Evolutionary conservation across 2,888 invertebrate species (phyloP), one percentile per base, ranked within the genome.

Genomic region (Palloptera scutellata): DNA sequence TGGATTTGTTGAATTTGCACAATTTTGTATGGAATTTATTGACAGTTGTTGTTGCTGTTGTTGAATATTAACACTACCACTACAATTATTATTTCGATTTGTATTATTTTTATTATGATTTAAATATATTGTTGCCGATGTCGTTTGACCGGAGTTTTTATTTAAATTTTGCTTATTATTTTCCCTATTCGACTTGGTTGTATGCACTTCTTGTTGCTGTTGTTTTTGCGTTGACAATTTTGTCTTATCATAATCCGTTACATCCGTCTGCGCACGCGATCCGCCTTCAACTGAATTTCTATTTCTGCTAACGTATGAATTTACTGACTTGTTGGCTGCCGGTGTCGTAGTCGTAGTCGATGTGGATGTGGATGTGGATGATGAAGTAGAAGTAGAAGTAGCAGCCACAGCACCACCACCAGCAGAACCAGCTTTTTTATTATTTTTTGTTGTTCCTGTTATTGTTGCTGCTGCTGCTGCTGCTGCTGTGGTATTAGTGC

Each of bases 271-370:
- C 78, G 79, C 77, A 80, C 84, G 81, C 83, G 85, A 80, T 80
- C 81, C 81, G 79, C 82, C 82, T 81, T 84, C 83, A 80, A 84
- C 82, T 84, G 81, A 76, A 74, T 78, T 75, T 71, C 76, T 75
- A 72, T 72, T 74, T 77, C 77, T 73, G 73, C 73, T 72, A 73
- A 72, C 72, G 70, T 60, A 58, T 71, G 71, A 73, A 77, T 77
- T 76, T 75, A 75, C 74, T 72, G 75, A 66, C 72, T 75, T 74
- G 66, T 67, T 64, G 13, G 15, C 45, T n/a, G n/a, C n/a, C n/a
- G n/a, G n/a, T n/a, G n/a, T n/a, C n/a, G n/a, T n/a, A 43, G 45
- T 55, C 48, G 63, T 30, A 20, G 58, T 17, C 17, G 42, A 17
- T 30, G 30, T 30, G n/a, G n/a, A n/a, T 40, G 52, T 42, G 48